Conservation (phyloP, 1,140 invertebrate genomes). For the Temnothorax longispinosus region DNA sequence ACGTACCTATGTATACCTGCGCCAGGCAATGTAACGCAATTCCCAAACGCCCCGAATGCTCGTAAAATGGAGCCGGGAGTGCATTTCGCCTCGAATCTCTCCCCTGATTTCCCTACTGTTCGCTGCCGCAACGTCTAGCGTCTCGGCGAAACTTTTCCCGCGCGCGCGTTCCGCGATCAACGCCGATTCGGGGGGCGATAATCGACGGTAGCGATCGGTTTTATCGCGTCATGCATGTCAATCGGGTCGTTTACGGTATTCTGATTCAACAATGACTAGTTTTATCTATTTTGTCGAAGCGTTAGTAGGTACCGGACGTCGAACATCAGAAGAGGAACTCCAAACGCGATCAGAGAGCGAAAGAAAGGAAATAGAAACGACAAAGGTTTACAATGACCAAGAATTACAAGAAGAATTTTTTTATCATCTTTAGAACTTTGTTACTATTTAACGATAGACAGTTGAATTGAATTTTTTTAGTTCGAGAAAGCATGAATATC, state of each 20-base stretch:
- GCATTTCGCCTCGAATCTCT: conserved; percentile 35
- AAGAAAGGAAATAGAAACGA: neutral
- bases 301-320: neutral
- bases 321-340: neutral
- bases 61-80: conserved; percentile 44
- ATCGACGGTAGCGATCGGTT: conserved; percentile 1
- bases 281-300: neutral
- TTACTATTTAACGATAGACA: neutral
- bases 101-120: conserved; percentile 38
- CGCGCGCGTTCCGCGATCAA: neutral
- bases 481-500: neutral
- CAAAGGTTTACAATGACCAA: neutral
- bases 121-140: neutral
- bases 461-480: neutral
- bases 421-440: neutral
- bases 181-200: neutral
- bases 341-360: neutral
- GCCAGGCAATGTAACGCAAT: conserved; percentile 31
- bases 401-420: neutral
- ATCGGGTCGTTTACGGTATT: neutral
- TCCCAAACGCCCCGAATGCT: conserved; percentile 28
- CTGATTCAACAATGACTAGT: neutral
- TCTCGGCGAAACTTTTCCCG: neutral
- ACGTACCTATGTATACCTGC: conserved; percentile 13
- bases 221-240: neutral